A percentile compares a stretch with the other conserved stretches of the same genome.
These are phyloP conservation scores for Antedon mediterranea DNA, from an alignment of 53 echinoderm and acorn worm species.

Conservation along the genomic window DNA sequence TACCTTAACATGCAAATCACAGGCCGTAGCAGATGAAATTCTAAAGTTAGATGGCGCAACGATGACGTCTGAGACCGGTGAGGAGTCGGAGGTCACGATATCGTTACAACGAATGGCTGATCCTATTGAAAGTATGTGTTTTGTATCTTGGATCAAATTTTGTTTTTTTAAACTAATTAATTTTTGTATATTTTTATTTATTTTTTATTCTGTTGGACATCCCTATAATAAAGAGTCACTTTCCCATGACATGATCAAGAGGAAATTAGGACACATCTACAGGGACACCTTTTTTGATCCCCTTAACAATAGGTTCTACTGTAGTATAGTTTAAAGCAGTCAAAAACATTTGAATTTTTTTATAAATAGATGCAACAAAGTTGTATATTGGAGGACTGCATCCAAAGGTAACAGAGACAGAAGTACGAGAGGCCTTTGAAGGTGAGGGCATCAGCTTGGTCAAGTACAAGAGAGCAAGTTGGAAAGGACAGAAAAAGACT, in stretches of 20 bases:
- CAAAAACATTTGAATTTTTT: neutral
- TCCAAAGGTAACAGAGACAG: slow-evolving; percentile 1
- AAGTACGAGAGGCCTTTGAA: slow-evolving; percentile 10
- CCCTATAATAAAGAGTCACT: no score
- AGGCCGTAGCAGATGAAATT: neutral
- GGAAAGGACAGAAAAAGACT: neutral
- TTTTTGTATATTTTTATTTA: no score
- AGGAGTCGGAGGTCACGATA: neutral
- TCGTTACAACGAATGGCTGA: neutral
- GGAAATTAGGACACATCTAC: no score
- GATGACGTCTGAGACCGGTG: neutral
- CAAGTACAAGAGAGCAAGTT: neutral
- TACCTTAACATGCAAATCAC: neutral
- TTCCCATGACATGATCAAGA: no score
- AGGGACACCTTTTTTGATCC: no score
- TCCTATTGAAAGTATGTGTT: neutral
- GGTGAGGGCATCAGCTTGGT: neutral
- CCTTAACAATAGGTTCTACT: no score
- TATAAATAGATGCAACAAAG: slow-evolving; percentile 4
- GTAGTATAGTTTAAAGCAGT: no score
- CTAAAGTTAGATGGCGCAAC: neutral
- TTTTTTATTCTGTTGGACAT: no score
- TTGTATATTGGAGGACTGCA: slow-evolving; percentile 13
- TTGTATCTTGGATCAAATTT: no score
- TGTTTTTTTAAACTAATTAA: no score